Evolutionary conservation across 2,888 invertebrate genomes (phyloP).

Genomic region (Criorhina ranunculi): DNA sequence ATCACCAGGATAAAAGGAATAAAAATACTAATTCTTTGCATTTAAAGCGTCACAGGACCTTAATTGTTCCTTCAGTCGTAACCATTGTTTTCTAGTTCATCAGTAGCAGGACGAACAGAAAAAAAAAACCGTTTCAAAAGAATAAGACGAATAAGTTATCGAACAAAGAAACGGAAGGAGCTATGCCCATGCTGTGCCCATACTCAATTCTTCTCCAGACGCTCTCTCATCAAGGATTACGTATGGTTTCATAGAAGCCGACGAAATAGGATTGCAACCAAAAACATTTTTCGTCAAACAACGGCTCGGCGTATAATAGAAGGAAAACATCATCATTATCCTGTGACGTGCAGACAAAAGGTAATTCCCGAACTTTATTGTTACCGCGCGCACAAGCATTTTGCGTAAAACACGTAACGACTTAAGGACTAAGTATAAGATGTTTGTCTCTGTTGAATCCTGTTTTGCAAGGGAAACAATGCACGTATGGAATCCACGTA

Average conservation of each 20-base stretch:
- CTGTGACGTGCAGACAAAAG: conserved; percentile 52
- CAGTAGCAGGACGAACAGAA: conserved; percentile 46
- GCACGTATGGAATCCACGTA: conserved; percentile 33
- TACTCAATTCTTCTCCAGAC: conserved; percentile 17
- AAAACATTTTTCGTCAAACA: conserved; percentile 30
- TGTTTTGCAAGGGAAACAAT: conserved; percentile 44
- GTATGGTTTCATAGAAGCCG: background rate
- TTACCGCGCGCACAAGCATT: conserved; percentile 26
- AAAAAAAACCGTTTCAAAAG: conserved; percentile 25
- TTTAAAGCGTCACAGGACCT: conserved; percentile 67
- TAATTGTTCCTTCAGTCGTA: conserved; percentile 65
- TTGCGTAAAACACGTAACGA: conserved; percentile 57
- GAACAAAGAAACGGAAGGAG: conserved; percentile 74
- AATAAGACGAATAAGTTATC: conserved; percentile 20
- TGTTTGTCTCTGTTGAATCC: conserved; percentile 35
- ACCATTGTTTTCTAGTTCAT: conserved; percentile 66
- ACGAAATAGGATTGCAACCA: conserved; percentile 55
- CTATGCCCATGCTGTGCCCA: conserved; percentile 47
- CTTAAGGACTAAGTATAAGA: conserved; percentile 43
- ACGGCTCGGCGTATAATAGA: conserved; percentile 33
- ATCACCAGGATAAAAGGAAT: conserved; percentile 56
- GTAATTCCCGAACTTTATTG: conserved; percentile 50
- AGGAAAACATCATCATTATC: conserved; percentile 71
- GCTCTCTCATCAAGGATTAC: conserved; percentile 58
- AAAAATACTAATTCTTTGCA: conserved; percentile 46